These are phyloP conservation scores for Stercorarius parasiticus DNA, from an alignment of 2,113 vertebrate genomes.

Conservation along the genomic window DNA sequence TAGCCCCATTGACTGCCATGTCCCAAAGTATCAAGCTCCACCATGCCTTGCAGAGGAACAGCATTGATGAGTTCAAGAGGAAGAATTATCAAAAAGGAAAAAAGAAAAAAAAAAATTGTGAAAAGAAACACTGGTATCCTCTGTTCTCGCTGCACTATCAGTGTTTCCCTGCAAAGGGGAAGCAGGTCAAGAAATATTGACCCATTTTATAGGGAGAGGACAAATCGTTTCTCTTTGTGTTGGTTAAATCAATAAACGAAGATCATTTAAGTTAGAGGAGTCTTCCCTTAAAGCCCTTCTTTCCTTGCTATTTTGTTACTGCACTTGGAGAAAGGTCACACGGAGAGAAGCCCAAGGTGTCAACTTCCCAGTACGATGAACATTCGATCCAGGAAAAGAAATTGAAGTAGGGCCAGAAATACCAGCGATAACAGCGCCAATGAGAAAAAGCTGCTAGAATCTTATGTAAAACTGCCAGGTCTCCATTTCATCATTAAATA, in stretches of 20 bases:
- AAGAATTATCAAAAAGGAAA: background rate
- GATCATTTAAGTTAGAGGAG: background rate
- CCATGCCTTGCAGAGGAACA: background rate
- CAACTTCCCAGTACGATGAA: background rate
- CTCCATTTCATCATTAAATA: background rate
- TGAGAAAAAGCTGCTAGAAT: background rate
- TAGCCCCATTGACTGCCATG: rapidly evolving
- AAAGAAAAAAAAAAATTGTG: background rate
- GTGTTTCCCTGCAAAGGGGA: background rate
- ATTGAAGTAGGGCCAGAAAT: conserved; percentile 15
- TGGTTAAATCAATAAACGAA: background rate
- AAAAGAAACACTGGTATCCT: background rate
- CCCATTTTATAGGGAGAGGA: background rate
- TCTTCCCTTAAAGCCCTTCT: background rate
- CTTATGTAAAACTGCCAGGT: background rate
- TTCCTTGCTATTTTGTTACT: background rate
- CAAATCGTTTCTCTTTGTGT: background rate
- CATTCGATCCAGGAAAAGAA: conserved; percentile 2
- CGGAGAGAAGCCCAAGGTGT: background rate
- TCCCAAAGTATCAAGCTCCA: background rate
- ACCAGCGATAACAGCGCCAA: background rate
- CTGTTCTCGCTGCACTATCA: background rate
- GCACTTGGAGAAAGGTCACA: background rate
- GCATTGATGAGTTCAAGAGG: background rate
- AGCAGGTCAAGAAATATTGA: background rate